Evolutionary conservation across 1,140 invertebrate genomes (phyloP).

Genomic region (Luehdorfia chinensis): DNA sequence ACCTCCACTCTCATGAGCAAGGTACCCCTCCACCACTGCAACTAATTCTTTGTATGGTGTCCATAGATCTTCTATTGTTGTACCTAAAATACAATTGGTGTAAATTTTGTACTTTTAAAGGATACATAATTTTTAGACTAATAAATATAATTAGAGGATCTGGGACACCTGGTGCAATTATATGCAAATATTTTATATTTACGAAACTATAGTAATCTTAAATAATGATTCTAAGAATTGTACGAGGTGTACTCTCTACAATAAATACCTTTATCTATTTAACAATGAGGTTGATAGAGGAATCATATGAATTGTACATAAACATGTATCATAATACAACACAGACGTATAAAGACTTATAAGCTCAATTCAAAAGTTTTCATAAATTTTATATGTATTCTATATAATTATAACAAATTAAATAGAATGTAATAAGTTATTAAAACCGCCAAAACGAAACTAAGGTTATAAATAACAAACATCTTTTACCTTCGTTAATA

Average conservation of each 20-base stretch:
- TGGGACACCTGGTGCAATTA: no score
- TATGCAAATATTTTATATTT: no score
- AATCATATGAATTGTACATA: background rate
- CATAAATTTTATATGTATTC: no score
- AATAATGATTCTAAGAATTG: no score
- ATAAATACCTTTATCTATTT: no score
- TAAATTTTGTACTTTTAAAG: no score
- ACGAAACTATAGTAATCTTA: no score
- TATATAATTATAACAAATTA: background rate
- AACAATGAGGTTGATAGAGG: background rate
- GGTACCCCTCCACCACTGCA: constrained; percentile 83
- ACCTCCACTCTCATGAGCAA: constrained; percentile 81
- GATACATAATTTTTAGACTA: no score
- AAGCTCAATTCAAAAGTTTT: no score
- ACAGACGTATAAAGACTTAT: no score
- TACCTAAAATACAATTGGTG: constrained; percentile 50
- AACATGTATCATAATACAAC: no score
- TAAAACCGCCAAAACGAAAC: constrained; percentile 20
- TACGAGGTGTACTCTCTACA: no score
- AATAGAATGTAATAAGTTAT: constrained; percentile 1
- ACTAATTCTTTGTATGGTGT: constrained; percentile 91
- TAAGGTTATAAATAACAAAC: constrained; percentile 27
- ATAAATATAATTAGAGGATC: constrained; percentile 10
- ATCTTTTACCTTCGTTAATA: constrained; percentile 43
- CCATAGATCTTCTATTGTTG: constrained; percentile 88